A percentile compares a stretch with the other conserved stretches of the same genome.
These are phyloP conservation scores for Lethenteron camtschaticum DNA, from an alignment of 2,113 vertebrate genomes.

Conservation along the genomic window DNA sequence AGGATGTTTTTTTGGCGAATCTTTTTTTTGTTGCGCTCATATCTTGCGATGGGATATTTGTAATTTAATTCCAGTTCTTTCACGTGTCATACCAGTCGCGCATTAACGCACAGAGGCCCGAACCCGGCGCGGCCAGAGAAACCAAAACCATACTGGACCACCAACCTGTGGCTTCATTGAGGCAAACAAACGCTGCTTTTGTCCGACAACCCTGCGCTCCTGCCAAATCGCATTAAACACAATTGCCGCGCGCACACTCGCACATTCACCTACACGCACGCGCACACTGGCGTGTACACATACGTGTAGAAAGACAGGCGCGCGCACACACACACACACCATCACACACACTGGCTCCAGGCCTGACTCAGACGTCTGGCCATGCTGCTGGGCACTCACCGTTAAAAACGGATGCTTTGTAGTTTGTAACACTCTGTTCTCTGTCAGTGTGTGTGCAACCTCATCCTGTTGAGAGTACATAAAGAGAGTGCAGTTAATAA, in stretches of 20 bases:
- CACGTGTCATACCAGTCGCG: no score
- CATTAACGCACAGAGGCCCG: no score
- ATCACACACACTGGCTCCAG: background rate
- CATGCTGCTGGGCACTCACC: slow-evolving; percentile 31
- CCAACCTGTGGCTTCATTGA: no score
- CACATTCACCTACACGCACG: background rate
- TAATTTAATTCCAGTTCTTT: no score
- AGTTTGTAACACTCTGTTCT: slow-evolving; percentile 89
- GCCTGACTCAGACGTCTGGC: background rate
- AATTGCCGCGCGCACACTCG: slow-evolving; percentile 1
- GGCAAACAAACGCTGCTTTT: no score
- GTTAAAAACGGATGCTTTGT: slow-evolving; percentile 91
- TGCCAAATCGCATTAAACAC: slow-evolving; percentile 1
- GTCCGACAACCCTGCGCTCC: background rate
- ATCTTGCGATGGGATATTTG: no score
- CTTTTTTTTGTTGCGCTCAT: no score
- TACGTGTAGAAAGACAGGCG: background rate
- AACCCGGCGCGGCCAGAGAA: no score
- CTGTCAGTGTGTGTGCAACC: slow-evolving; percentile 88
- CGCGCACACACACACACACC: background rate
- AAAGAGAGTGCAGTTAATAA: slow-evolving; percentile 5
- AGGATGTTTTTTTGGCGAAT: no score
- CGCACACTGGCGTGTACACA: background rate
- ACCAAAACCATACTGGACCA: no score
- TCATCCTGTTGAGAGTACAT: slow-evolving; percentile 41